These are phyloP conservation scores for Cololabis saira DNA, from an alignment of 2,113 vertebrate genomes.

Conservation along the genomic window DNA sequence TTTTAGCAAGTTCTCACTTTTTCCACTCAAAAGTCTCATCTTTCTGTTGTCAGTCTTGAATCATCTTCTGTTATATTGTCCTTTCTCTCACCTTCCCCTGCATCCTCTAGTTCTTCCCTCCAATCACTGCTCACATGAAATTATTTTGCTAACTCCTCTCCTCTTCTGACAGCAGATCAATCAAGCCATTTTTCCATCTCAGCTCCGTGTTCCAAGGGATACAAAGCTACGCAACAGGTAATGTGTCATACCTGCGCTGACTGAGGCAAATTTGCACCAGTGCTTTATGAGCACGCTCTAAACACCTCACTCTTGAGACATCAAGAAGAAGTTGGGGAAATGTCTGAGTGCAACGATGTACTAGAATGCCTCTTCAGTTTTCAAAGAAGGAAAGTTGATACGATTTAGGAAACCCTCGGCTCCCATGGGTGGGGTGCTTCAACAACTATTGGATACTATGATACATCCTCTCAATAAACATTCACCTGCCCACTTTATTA, in stretches of 20 bases:
- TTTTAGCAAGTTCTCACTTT: constrained; percentile 5
- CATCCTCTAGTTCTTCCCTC: constrained; percentile 17
- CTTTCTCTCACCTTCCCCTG: constrained; percentile 42
- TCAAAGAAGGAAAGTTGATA: constrained; percentile 2
- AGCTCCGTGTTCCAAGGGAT: constrained; percentile 12
- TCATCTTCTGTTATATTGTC: constrained; percentile 21
- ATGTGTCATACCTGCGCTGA: not conserved
- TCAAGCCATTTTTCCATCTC: constrained; percentile 33
- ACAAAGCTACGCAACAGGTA: constrained; percentile 41
- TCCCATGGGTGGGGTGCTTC: constrained; percentile 3
- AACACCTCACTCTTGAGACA: constrained; percentile 6
- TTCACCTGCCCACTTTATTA: not conserved
- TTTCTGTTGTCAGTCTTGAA: constrained; percentile 3
- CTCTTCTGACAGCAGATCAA: constrained; percentile 31
- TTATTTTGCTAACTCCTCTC: constrained; percentile 14
- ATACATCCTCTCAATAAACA: not conserved
- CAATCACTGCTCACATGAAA: constrained; percentile 12
- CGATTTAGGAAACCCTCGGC: constrained; percentile 33
- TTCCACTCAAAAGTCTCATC: constrained; percentile 21
- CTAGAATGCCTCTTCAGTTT: constrained; percentile 6
- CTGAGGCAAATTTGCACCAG: not conserved
- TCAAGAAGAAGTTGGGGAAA: constrained; percentile 2
- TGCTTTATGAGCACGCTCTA: constrained; percentile 3
- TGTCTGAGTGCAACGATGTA: constrained; percentile 1
- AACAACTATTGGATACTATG: no score